Base-by-base conservation (phyloP, 2,888 invertebrate genomes). In the Chymomyza amoena region DNA sequence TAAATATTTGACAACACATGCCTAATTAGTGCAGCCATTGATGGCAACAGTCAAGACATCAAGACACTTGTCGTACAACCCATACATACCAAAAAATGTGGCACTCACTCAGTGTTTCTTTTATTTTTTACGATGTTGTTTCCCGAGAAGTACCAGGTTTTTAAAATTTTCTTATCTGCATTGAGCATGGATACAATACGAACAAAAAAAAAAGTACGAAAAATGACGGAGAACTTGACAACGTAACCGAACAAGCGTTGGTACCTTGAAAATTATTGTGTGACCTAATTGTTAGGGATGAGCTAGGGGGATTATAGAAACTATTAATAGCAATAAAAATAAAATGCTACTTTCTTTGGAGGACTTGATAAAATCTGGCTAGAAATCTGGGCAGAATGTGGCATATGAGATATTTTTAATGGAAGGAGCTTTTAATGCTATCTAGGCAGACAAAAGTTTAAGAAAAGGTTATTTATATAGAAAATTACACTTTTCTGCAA, bases 11-110 rank as follows among this genome's bases (percentile, higher is more conserved):
- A 81, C 83, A 85, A 89, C 90, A 84, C 84, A 83, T 82, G 88
- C 90, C 90, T 90, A 90, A 90, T 90, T 90, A 90, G 90, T 90
- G 87, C 90, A 90, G 87, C 89, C 76, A 86, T 86, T 86, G 89
- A 85, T 86, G 85, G 83, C 78, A 83, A 78, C 77, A 80, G 78
- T 80, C 77, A 78, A 32, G 25, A 54, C 39, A 84, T 80, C 77
- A 78, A 32, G 25, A 54, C 39, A 84, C 72, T 79, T 75, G 80
- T 73, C 64, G 56, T 61, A 69, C 73, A 45, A 76, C 36, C 16
- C 28, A 16, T 28, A 32, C 36, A 36, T 54, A 54, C 54, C 16
- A 20, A 13, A 54, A 13, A 54, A 20, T 18, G 54, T 10, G 16
- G 16, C 18, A 54, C 54, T 18, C 54, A 54, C n/a, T 18, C 54